These are phyloP conservation scores for Dasysyrphus albostriatus DNA, from an alignment of 2,888 invertebrate genomes.

Conservation along the genomic window DNA sequence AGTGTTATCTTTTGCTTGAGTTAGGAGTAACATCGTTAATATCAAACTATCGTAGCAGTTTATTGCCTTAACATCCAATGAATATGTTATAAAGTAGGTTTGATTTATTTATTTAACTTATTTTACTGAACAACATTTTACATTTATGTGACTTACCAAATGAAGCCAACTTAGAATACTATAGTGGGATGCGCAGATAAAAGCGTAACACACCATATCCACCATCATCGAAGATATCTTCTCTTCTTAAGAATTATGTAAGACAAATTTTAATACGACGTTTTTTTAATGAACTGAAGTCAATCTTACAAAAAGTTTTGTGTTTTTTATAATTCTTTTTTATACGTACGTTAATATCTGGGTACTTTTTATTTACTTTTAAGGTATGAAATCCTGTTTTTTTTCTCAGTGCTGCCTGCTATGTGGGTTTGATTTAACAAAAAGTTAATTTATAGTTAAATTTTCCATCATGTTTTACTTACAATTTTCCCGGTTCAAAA, in stretches of 20 bases:
- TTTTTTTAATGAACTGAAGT: constrained; percentile 37
- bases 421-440: constrained; percentile 67
- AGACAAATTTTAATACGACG: constrained; percentile 52
- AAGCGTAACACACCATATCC: constrained; percentile 68
- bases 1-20: too few relatives aligned
- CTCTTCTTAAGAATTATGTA: constrained; percentile 40
- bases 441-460: constrained; percentile 49
- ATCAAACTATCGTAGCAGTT: background rate
- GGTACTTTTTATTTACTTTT: constrained; percentile 52
- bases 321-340: constrained; percentile 32
- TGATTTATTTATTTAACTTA: background rate
- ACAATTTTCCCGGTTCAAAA: constrained; percentile 73
- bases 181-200: constrained; percentile 56
- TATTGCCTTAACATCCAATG: background rate
- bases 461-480: constrained; percentile 58
- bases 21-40: background rate
- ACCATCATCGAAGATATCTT: constrained; percentile 63
- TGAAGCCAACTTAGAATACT: constrained; percentile 72
- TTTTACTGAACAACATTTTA: constrained; percentile 60
- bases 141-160: constrained; percentile 74
- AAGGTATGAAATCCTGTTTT: constrained; percentile 62
- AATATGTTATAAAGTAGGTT: background rate
- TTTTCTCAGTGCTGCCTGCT: constrained; percentile 62
- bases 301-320: background rate
- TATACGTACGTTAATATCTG: constrained; percentile 60